phyloP scores from a whole-genome alignment of 2,113 vertebrate species.

The Lathamus discolor region DNA sequence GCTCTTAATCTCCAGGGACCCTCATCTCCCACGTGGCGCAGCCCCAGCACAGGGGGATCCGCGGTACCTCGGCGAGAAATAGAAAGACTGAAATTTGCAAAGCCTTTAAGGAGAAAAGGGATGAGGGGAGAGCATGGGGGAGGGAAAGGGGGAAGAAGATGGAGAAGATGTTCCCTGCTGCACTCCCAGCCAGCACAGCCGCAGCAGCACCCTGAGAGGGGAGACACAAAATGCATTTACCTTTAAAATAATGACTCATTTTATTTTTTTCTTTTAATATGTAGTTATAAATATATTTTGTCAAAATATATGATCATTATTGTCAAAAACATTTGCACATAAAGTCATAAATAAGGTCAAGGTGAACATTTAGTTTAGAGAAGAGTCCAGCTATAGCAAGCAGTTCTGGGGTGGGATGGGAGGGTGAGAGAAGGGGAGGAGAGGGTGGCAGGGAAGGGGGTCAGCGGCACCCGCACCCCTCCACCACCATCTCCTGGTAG shows the following conservation, averaged over 20 bases:
- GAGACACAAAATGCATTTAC: conserved; percentile 80
- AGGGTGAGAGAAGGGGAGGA: conserved; percentile 16
- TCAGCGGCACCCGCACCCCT: conserved; percentile 96
- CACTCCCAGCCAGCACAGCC: conserved; percentile 78
- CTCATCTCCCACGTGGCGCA: conserved; percentile 29
- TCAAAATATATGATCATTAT: conserved; percentile 99
- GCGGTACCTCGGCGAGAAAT: conserved; percentile 21
- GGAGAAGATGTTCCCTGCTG: conserved; percentile 56
- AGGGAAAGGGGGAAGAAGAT: neutral
- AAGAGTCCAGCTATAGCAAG: conserved; percentile 60
- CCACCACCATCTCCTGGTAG: conserved; percentile 99
- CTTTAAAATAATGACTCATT: conserved; percentile 98
- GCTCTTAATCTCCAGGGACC: conserved; percentile 44
- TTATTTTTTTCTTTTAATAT: conserved; percentile 93
- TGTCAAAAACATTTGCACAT: conserved; percentile 93
- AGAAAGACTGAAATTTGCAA: conserved; percentile 30
- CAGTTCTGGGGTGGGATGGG: conserved; percentile 21
- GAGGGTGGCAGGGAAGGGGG: neutral
- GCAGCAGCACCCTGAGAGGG: conserved; percentile 74
- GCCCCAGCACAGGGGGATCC: conserved; percentile 18
- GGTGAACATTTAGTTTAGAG: conserved; percentile 78
- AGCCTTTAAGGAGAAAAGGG: neutral
- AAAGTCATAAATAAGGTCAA: conserved; percentile 99
- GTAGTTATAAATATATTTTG: conserved; percentile 99
- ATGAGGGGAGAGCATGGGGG: neutral